Percentiles rank a stretch among this genome's conserved stretches.
phyloP scores from a whole-genome alignment of 2,888 invertebrate species.

The Reticulitermes lucifugus region DNA sequence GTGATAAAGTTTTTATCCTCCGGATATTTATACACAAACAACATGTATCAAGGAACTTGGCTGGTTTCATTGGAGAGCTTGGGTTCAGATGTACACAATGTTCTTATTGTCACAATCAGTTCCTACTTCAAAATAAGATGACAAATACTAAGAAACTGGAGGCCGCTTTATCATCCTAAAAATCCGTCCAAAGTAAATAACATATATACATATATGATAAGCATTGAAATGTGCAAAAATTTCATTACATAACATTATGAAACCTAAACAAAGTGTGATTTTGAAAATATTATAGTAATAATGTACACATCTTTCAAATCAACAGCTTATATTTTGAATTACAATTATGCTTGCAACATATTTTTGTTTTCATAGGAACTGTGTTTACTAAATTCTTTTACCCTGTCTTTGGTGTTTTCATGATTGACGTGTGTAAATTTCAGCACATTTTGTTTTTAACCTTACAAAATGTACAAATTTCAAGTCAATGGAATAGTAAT shows the following conservation, averaged over 20 bases:
- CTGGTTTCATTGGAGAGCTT: not conserved
- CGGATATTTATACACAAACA: not conserved
- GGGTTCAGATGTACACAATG: not conserved
- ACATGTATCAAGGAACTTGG: not conserved
- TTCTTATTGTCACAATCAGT: not conserved
- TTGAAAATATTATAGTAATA: not conserved
- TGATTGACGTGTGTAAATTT: not conserved
- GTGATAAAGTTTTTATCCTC: not conserved
- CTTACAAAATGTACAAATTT: not conserved
- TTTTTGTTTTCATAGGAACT: not conserved
- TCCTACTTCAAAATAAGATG: not conserved
- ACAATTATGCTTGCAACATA: not conserved
- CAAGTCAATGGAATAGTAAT: not conserved
- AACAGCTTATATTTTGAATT: not conserved
- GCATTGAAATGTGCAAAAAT: not conserved
- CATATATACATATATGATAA: not conserved
- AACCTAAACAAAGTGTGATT: not conserved
- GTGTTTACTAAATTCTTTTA: not conserved
- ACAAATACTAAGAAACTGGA: not conserved
- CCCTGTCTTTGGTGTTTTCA: not conserved
- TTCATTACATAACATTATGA: not conserved
- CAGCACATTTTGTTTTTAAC: not conserved
- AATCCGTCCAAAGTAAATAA: not conserved
- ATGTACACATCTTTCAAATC: not conserved
- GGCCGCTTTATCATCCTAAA: not conserved